These are phyloP conservation scores for Numenius arquata DNA, from an alignment of 2,113 vertebrate species.

Conservation along the genomic window DNA sequence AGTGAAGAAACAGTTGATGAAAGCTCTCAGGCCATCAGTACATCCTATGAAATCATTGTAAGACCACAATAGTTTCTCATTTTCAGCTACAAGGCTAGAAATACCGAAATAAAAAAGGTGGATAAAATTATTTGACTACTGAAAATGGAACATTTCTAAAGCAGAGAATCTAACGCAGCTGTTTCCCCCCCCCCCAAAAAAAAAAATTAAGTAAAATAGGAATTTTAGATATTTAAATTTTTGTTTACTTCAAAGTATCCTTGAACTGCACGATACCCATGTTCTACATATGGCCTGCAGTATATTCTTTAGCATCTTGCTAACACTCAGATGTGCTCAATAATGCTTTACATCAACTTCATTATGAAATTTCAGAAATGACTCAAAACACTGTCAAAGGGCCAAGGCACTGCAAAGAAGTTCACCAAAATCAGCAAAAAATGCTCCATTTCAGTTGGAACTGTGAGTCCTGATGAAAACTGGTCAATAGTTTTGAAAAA, in stretches of 20 bases:
- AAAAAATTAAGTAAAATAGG: background rate
- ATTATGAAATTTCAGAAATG: background rate
- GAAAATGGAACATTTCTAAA: background rate
- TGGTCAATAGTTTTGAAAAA: background rate
- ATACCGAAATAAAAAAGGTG: background rate
- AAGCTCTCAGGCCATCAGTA: background rate
- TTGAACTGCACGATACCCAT: rapidly evolving
- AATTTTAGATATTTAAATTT: background rate
- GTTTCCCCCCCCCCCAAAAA: background rate
- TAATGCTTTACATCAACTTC: background rate
- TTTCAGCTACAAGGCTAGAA: background rate
- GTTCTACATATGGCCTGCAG: background rate
- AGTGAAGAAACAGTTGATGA: background rate
- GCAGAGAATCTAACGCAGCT: background rate
- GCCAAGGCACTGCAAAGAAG: background rate
- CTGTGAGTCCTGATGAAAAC: background rate
- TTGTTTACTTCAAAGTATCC: background rate
- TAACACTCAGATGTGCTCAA: background rate
- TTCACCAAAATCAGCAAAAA: background rate
- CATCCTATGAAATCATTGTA: background rate
- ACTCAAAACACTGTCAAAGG: background rate
- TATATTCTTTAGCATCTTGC: background rate
- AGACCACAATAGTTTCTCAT: background rate
- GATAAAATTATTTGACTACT: background rate
- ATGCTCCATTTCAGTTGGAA: background rate